Conservation (phyloP, 2,888 invertebrate species). For the Heteropelma amictum region DNA sequence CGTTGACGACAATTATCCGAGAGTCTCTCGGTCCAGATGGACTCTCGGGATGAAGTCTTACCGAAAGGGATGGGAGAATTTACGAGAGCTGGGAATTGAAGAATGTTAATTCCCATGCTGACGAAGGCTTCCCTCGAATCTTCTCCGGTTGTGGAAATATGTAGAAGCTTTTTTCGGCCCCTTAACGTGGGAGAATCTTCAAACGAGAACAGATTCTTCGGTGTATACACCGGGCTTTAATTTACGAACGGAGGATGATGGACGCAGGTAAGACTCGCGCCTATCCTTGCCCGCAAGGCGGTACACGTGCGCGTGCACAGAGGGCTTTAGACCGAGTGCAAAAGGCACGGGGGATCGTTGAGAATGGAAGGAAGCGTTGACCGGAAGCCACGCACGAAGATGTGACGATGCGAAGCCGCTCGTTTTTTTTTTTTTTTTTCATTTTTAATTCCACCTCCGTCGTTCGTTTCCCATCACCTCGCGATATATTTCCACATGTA, state of each 20-base stretch:
- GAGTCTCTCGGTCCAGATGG: conserved; percentile 36
- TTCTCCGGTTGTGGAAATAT: background rate
- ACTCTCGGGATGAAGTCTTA: background rate
- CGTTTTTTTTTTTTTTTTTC: conserved; percentile 31
- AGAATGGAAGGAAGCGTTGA: conserved; percentile 73
- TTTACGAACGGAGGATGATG: no score
- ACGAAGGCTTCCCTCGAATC: background rate
- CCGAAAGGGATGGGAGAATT: conserved; percentile 20
- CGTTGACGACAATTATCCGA: conserved; percentile 26
- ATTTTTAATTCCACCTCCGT: conserved; percentile 25
- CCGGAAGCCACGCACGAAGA: conserved; percentile 76
- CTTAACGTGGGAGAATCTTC: no score
- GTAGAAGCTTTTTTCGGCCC: background rate
- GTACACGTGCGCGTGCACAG: conserved; percentile 9
- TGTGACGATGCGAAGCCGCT: conserved; percentile 69
- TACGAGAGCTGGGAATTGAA: conserved; percentile 15
- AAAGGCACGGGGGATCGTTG: conserved; percentile 61
- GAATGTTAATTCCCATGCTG: conserved; percentile 37
- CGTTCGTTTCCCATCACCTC: conserved; percentile 34
- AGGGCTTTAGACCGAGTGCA: conserved; percentile 24
- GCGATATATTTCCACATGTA: conserved; percentile 28
- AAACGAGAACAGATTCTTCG: no score
- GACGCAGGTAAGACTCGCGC: background rate
- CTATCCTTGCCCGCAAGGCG: background rate
- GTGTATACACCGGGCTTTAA: no score